Evolutionary conservation across 2,888 invertebrate genomes (phyloP).

Genomic region (Andrena haemorrhoa): DNA sequence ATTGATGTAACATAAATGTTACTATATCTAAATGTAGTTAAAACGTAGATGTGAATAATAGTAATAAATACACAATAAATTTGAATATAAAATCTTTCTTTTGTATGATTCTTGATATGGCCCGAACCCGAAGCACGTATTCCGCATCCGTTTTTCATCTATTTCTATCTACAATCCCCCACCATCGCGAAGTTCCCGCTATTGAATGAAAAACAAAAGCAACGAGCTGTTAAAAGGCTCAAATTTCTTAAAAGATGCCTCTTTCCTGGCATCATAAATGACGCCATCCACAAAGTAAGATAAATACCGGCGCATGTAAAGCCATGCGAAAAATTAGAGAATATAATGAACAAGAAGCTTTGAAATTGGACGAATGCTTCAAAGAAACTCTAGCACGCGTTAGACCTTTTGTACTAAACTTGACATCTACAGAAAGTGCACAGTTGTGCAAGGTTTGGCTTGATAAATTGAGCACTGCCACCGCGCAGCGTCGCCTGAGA

Average conservation of each 20-base stretch:
- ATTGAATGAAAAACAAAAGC: slow-evolving; percentile 11
- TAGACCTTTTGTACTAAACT: slow-evolving; percentile 72
- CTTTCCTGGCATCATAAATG: slow-evolving; percentile 15
- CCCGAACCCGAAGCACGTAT: background rate
- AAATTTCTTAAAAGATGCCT: slow-evolving; percentile 26
- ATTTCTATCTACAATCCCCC: background rate
- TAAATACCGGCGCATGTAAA: slow-evolving; percentile 12
- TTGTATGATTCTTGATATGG: slow-evolving; percentile 6
- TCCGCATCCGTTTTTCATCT: slow-evolving; percentile 5
- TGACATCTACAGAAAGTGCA: slow-evolving; percentile 66
- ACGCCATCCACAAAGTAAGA: background rate
- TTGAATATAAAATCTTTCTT: slow-evolving; percentile 23
- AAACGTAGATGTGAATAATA: slow-evolving; percentile 20
- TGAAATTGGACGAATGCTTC: slow-evolving; percentile 77
- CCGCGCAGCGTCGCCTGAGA: slow-evolving; percentile 75
- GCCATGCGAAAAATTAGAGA: slow-evolving; percentile 71
- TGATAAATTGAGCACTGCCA: slow-evolving; percentile 74
- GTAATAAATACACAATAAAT: slow-evolving; percentile 37
- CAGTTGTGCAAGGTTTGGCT: slow-evolving; percentile 79
- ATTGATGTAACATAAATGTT: slow-evolving; percentile 35
- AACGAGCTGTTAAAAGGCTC: slow-evolving; percentile 15
- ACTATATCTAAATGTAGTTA: slow-evolving; percentile 19
- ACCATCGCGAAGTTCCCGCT: background rate
- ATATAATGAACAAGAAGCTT: slow-evolving; percentile 72
- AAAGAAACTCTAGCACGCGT: slow-evolving; percentile 73